Conservation (phyloP, 2,888 invertebrate species). For the Pterostichus niger region DNA sequence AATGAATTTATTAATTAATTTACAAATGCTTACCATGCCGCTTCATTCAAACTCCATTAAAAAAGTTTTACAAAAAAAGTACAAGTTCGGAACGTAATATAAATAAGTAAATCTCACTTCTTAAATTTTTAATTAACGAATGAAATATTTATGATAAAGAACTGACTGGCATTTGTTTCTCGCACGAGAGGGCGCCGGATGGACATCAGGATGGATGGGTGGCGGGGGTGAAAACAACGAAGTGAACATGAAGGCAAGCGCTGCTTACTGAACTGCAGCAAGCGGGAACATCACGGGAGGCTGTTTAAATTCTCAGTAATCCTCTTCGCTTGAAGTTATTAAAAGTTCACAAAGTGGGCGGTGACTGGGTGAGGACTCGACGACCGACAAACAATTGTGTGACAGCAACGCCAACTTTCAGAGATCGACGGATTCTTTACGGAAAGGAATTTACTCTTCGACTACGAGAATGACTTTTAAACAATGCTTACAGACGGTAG, state of each 20-base stretch:
- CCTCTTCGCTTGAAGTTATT: slow-evolving; percentile 55
- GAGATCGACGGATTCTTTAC: slow-evolving; percentile 18
- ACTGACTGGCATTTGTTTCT: slow-evolving; percentile 7
- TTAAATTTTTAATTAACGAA: slow-evolving; percentile 58
- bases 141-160: slow-evolving; percentile 55
- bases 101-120: slow-evolving; percentile 50
- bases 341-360: slow-evolving; percentile 47
- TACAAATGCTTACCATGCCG: slow-evolving; percentile 53
- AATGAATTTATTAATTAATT: slow-evolving; percentile 58
- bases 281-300: slow-evolving; percentile 16
- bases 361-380: not conserved
- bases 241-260: slow-evolving; percentile 2
- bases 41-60: slow-evolving; percentile 55
- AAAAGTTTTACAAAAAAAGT: slow-evolving; percentile 46
- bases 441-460: not conserved
- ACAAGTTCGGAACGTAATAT: slow-evolving; percentile 48
- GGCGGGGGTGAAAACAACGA: not conserved
- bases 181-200: not conserved
- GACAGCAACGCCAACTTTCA: slow-evolving; percentile 22
- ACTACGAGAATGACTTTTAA: not conserved
- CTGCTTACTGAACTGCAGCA: too few species aligned
- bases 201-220: not conserved
- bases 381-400: slow-evolving; percentile 50
- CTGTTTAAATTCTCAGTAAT: slow-evolving; percentile 56
- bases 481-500: not conserved